Conservation (phyloP, 2,888 invertebrate genomes). For the Pollenia amentaria region DNA sequence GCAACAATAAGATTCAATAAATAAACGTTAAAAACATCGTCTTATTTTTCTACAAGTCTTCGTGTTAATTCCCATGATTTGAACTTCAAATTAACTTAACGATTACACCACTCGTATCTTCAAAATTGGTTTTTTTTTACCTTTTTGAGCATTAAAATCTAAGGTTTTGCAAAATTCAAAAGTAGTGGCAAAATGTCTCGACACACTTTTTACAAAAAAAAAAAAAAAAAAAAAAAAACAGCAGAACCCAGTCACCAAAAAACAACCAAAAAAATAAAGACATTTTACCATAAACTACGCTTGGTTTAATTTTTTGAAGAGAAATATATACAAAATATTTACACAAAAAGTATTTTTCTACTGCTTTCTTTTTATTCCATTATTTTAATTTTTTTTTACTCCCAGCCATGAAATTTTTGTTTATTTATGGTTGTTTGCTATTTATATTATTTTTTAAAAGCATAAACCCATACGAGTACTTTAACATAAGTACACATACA, state of each 20-base stretch:
- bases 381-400: constrained; percentile 29
- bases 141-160: too few relatives aligned
- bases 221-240: background rate
- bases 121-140: too few relatives aligned
- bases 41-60: too few relatives aligned
- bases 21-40: too few relatives aligned
- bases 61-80: too few relatives aligned
- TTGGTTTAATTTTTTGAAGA: background rate
- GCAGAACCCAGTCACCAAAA: too few relatives aligned
- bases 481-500: background rate
- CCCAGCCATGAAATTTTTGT: constrained; percentile 29
- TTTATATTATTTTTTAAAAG: background rate
- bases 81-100: too few relatives aligned
- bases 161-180: too few relatives aligned
- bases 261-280: background rate
- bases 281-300: constrained; percentile 14
- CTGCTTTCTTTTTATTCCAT: background rate
- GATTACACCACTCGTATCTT: too few relatives aligned
- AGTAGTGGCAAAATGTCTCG: constrained; percentile 56
- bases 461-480: background rate
- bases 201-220: background rate
- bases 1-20: too few relatives aligned
- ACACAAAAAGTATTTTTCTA: background rate
- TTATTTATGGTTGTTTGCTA: background rate
- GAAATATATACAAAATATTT: background rate